Evolutionary conservation across 2,888 invertebrate species (phyloP), one percentile per base, ranked within the genome.

Genomic region (Phortica okadai): DNA sequence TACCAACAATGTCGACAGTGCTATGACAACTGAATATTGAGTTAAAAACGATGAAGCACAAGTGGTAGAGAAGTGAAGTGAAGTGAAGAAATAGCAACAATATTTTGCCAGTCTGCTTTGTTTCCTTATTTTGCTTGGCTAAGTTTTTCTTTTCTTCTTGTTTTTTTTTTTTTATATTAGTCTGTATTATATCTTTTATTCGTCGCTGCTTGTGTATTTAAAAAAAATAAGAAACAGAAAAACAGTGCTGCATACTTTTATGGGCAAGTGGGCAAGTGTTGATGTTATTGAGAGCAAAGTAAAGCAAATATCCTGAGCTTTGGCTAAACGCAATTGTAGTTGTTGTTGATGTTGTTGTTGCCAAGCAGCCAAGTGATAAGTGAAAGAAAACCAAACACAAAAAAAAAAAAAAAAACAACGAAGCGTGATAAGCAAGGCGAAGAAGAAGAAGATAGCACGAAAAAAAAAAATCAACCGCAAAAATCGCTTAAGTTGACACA

Each of bases 291-390:
- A 50, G 50, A 50, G 50, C 33, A 50, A 3, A 50, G 50, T 50
- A 50, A 50, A 50, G 50, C 50, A 50, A 50, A 14, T 50, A 14
- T 8, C 50, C 14, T 50, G 14, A 62, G 67, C 54, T 64, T 42
- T 56, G 59, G 25, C 73, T 50, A 50, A 73, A 73, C 76, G 76
- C 74, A 8, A 8, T 62, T n/a, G 62, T 62, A 33, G 33, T 25
- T n/a, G 70, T 54, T 70, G 70, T 70, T 14, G 50, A 16, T 67
- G 67, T 45, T 41, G 7, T 66, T 66, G 14, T 14, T 69, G 69
- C 76, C 50, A 50, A 14, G 2, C 50, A 50, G 10, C 50, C 14
- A 50, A 50, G 50, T 50, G 14, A 14, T 50, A 50, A 50, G 50
- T 50, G 14, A 6, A 14, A 50, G 14, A 8, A 50, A 50, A 14